phyloP scores from a whole-genome alignment of 2,888 invertebrate genomes.

The Halictus ligatus region DNA sequence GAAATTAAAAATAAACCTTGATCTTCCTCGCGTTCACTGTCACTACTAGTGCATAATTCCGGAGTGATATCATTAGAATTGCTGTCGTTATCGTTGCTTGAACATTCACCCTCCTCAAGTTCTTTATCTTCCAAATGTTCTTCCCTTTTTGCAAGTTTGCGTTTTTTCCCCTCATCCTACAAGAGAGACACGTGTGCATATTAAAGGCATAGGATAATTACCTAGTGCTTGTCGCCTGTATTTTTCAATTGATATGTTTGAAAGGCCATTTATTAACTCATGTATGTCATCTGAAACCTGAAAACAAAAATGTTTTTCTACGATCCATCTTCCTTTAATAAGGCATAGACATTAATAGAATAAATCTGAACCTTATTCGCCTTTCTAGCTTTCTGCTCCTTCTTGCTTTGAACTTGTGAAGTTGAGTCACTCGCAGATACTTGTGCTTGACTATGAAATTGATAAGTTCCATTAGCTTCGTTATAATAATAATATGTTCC shows the following conservation, averaged over 20 bases:
- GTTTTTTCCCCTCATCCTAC: constrained; percentile 80
- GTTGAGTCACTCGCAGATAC: constrained; percentile 72
- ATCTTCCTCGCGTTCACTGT: constrained; percentile 76
- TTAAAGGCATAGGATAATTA: constrained; percentile 76
- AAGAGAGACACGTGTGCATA: constrained; percentile 79
- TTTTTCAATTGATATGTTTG: constrained; percentile 80
- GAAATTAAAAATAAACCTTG: constrained; percentile 77
- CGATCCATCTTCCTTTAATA: constrained; percentile 5
- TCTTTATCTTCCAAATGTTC: constrained; percentile 74
- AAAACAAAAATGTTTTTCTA: constrained; percentile 61
- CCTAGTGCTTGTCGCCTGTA: constrained; percentile 78
- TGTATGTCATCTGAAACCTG: constrained; percentile 81
- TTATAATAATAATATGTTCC: constrained; percentile 94
- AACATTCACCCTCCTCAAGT: constrained; percentile 89
- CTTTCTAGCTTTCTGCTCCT: constrained; percentile 73
- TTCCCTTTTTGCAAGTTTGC: constrained; percentile 70
- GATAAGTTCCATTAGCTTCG: constrained; percentile 90
- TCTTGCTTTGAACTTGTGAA: constrained; percentile 61
- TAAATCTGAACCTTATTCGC: constrained; percentile 58
- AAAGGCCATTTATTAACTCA: constrained; percentile 80
- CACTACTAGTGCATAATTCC: constrained; percentile 72
- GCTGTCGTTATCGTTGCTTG: constrained; percentile 84
- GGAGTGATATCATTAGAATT: constrained; percentile 69
- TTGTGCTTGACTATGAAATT: constrained; percentile 92
- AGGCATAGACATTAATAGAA: not conserved